phyloP scores from a whole-genome alignment of 2,797 vertebrate genomes.

The Pipistrellus pygmaeus region DNA sequence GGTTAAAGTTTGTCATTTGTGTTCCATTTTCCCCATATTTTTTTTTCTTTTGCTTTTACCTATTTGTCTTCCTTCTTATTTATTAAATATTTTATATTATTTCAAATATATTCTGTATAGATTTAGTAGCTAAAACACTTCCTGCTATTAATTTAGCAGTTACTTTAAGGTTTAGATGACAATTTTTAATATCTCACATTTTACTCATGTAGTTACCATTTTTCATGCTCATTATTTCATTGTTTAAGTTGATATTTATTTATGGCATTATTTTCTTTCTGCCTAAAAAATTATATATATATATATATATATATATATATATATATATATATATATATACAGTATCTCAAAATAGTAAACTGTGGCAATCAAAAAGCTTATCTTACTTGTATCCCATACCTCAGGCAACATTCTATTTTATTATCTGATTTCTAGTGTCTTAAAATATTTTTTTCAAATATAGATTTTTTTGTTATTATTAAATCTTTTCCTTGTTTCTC shows the following conservation, averaged over 20 bases:
- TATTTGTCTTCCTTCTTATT: not conserved
- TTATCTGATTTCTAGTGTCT: not conserved
- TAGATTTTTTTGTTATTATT: not conserved
- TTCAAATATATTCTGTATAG: not conserved
- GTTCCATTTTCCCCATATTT: not conserved
- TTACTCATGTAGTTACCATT: not conserved
- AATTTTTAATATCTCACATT: not conserved
- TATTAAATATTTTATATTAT: not conserved
- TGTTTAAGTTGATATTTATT: not conserved
- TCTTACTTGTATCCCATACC: not conserved
- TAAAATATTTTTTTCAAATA: not conserved
- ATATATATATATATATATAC: too few species aligned
- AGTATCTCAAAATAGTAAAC: not conserved
- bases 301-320: too few species aligned
- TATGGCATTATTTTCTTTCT: too few species aligned
- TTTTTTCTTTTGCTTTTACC: not conserved
- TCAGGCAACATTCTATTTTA: not conserved
- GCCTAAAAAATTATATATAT: too few species aligned
- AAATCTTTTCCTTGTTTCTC: not conserved
- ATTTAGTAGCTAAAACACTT: not conserved
- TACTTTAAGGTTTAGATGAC: not conserved
- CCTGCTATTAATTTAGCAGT: not conserved
- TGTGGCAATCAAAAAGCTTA: not conserved
- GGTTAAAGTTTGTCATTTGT: not conserved
- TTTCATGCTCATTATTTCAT: not conserved